Evolutionary conservation across 92 coral and sea anemone species (phyloP).

Genomic region (Palythoa grandis): DNA sequence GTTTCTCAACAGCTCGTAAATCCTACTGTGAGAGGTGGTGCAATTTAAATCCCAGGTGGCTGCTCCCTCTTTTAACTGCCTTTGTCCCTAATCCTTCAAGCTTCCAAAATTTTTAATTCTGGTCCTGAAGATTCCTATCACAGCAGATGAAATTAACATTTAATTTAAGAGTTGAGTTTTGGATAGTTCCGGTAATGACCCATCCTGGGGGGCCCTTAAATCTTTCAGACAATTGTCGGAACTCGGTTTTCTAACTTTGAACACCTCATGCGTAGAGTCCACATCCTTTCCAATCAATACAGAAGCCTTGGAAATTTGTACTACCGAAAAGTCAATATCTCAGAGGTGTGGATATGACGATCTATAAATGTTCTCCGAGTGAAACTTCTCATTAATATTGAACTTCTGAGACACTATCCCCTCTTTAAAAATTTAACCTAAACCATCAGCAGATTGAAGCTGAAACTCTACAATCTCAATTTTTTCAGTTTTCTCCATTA

Average conservation of each 20-base stretch:
- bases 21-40: conserved; percentile 57
- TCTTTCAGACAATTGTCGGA: conserved; percentile 41
- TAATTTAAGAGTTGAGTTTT: conserved; percentile 25
- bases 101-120: conserved; percentile 30
- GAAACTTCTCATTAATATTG: conserved; percentile 38
- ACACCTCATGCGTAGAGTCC: conserved; percentile 53
- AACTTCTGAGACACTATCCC: conserved; percentile 60
- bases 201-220: conserved; percentile 54
- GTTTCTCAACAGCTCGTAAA: conserved; percentile 47
- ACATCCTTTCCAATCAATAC: conserved; percentile 66
- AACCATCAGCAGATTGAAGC: conserved; percentile 51
- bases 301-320: conserved; percentile 43
- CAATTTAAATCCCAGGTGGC: not conserved
- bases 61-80: not conserved
- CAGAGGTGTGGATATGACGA: conserved; percentile 40
- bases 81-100: not conserved
- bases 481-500: conserved; percentile 35
- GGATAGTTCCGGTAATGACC: too few species aligned
- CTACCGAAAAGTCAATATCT: conserved; percentile 19
- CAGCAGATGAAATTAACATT: conserved; percentile 43
- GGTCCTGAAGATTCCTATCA: conserved; percentile 43
- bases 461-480: conserved; percentile 47
- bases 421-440: conserved; percentile 54
- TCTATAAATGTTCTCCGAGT: conserved; percentile 46
- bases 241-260: too few species aligned